These are phyloP conservation scores for Oithona nana DNA, from an alignment of 2,888 invertebrate species.

Conservation along the genomic window DNA sequence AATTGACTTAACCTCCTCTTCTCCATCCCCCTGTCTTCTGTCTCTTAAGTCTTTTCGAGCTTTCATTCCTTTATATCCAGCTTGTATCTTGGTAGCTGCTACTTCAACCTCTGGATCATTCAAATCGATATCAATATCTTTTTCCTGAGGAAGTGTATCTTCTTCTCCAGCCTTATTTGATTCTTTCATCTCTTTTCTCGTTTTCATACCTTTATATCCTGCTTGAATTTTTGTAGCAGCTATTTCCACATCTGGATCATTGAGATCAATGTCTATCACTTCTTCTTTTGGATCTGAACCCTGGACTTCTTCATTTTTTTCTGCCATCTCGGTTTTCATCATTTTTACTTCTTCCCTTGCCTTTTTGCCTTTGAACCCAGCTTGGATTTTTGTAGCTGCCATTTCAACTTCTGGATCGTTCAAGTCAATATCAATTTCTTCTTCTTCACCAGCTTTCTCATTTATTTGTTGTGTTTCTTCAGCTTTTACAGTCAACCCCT, in stretches of 20 bases:
- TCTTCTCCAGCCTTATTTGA: too few species aligned
- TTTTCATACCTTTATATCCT: not conserved
- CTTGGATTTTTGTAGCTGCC: conserved; percentile 13
- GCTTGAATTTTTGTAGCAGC: conserved; percentile 17
- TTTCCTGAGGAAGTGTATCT: too few species aligned
- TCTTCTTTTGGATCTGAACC: not conserved
- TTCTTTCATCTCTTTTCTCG: conserved; percentile 1
- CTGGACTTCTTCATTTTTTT: not conserved
- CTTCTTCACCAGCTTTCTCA: not conserved
- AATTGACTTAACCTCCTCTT: not conserved
- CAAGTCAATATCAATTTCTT: conserved; percentile 12
- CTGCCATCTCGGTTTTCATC: not conserved
- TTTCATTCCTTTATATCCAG: conserved; percentile 3
- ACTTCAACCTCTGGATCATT: not conserved
- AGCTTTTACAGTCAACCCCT: not conserved
- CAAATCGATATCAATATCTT: not conserved
- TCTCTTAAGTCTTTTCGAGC: not conserved
- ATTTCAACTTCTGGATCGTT: conserved; percentile 4
- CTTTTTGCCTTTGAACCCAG: conserved; percentile 7
- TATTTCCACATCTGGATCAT: not conserved
- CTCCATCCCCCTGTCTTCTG: not conserved
- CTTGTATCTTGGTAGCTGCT: conserved; percentile 2
- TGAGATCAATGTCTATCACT: not conserved
- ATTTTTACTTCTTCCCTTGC: conserved; percentile 5
- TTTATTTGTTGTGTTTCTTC: too few species aligned